Base-by-base conservation (phyloP, 2,113 vertebrate species). In the Sander lucioperca region DNA sequence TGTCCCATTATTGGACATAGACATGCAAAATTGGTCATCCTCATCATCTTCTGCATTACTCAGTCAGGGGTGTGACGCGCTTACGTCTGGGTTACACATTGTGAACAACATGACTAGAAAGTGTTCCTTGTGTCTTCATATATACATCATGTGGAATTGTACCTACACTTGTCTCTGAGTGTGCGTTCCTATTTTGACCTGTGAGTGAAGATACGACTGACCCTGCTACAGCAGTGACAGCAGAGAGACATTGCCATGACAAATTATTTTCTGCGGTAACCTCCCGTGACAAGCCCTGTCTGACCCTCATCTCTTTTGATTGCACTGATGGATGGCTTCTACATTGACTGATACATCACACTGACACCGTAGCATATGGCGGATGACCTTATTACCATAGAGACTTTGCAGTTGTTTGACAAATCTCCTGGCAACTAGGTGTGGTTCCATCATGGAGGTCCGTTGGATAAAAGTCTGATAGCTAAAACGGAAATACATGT, bases 281-380 rank as follows among this genome's bases (percentile, higher is more conserved):
- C 68, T 74, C 33, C 39, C 6, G 48, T 67, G 57, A 77, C 27
- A 19, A 25, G 57, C 56, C 8, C 15, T 43, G 19, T 53, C 69
- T 71, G 65, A 36, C 19, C 56, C 65, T 56, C 56, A 61, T 75
- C 18, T 64, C 65, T 66, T 79, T 19, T 72, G 68, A 82, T 66
- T 45, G 68, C 14, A 9, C 36, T 68, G 80, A 77, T 43, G 70
- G 83, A 72, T 53, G 79, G 19, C 6, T 57, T 61, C 74, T 68
- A 66, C 75, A 33, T 36, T 72, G 66, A 77, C 27, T 30, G 58
- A 79, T 45, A 47, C 7, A 15, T 57, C 45, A 81, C 33, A 57
- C 11, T 62, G 82, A 82, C 65, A 57, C n/a, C 9, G 30, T 30
- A 66, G 73, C 43, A 80, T 86, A 67, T 62, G 64, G 45, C 4